Base-by-base conservation (phyloP, 2,113 vertebrate genomes). In the Microcebus griseorufus region DNA sequence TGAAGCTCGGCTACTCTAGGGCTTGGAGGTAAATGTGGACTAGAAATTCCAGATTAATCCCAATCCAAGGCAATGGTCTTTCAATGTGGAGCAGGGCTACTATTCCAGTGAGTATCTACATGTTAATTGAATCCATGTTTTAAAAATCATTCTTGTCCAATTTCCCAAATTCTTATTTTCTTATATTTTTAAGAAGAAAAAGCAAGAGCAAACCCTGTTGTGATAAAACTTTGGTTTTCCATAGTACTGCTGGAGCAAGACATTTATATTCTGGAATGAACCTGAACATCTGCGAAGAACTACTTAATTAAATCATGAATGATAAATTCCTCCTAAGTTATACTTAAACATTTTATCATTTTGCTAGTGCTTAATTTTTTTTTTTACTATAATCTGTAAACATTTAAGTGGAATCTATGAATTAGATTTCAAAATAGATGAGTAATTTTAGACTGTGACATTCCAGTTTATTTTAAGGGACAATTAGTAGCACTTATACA, bases 391-490 rank as follows among this genome's bases (percentile, higher is more conserved):
- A 95, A 95, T 96, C 95, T 96, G 94, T 98, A 97, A 97, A 98
- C 96, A 98, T 98, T 97, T 96, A 95, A 97, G 96, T 90, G 88
- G 90, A 93, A 97, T 96, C 96, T 88, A 97, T 97, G 95, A 98
- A 97, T 98, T 97, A 97, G 80, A 96, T 97, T 97, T 98, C 88
- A 96, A 98, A 96, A 97, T 93, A 97, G 96, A 96, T 83, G 87
- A 93, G 96, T 97, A 97, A 97, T 97, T 98, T 98, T 97, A 97
- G 97, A 85, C 60, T 90, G 53, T 86, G 80, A 87, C 96, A 94
- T 96, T 94, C 84, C 81, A 95, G 95, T 95, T 95, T 97, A 98
- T 98, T 98, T 98, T 98, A 97, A 95, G 97, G 93, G 83, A 94
- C 96, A 96, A 97, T 98, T 97, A 97, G 95, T 96, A 90, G 88